Evolutionary conservation across 2,888 invertebrate genomes (phyloP), one percentile per base, ranked within the genome.

Genomic region (Empis stercorea): DNA sequence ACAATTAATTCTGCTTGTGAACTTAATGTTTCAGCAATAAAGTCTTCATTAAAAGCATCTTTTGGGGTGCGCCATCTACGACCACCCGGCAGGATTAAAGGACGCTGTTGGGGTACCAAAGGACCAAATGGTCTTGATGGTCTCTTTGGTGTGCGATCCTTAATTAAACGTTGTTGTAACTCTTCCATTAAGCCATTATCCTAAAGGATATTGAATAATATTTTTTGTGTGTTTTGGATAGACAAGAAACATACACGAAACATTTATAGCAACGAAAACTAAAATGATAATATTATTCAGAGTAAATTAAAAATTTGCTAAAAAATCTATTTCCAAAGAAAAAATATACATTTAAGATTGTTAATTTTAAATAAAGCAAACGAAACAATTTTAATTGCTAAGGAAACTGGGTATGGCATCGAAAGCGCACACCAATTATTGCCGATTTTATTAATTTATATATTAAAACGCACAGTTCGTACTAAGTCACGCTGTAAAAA

Each of bases 21-120:
- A 49, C 83, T 80, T 53, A 94, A 73, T 2, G 87, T 84, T 61
- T 91, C 86, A 15, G 86, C 84, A 48, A 95, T 87, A 71, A 85
- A 83, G 59, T 87, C 83, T 56, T 94, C 91, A 53, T 89, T 84
- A 74, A 87, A 92, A 39, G 89, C 84, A 60, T 89, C 88, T 60
- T 87, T 81, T 4, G 92, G 87, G 43, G 83, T 78, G 58, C 79
- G 75, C 87, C 87, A 87, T 60, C 77, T 77, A 37, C 85, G 74
- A 7, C 87, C 87, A 20, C 86, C 85, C 11, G 87, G 85, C 45
- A 87, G 72, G 45, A 85, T 79, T 39, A 87, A 68, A 9, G 87
- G 84, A 48, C 84, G 73, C 55, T 79, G 79, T 57, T 79, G 76
- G 3, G 84, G 83, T 53, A 73, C 73, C 13, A 76, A 63, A 2